Evolutionary conservation across 2,888 invertebrate genomes (phyloP), one percentile per base, ranked within the genome.

Genomic region (Serrognathus titanus): DNA sequence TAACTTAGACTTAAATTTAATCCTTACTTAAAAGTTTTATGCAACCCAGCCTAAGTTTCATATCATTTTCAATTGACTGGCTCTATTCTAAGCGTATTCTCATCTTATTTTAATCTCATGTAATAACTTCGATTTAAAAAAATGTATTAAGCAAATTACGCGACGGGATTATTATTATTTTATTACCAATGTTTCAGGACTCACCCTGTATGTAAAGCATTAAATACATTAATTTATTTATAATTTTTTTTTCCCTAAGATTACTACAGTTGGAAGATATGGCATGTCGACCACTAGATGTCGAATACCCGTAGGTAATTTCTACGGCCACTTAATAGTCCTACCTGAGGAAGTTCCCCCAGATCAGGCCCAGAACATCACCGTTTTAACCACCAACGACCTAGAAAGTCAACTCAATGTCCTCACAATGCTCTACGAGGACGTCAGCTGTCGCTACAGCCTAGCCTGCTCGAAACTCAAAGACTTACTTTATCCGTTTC

Each of bases 211-310:
- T 3, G 3, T 3, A 16, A 16, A 16, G 16, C 16, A 16, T 16
- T 16, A 16, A 16, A 3, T 16, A 16, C 3, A 3, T 16, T 16
- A 3, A 16, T 16, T 16, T 16, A 16, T 3, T 16, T 16, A 3
- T 16, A 16, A 16, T 40, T 16, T n/a, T 40, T 50, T 45, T 51
- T 31, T 12, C 41, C 62, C 75, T 40, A 72, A 92, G 90, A 90
- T 95, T 59, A 95, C 94, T 36, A 91, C 92, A 1, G 92, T 94
- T 64, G 95, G 94, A 8, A 85, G 94, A 9, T 94, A 94, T 71
- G 94, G 94, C 46, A 93, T 94, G 90, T 89, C 92, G 20, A 89
- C 93, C 0, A 90, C 92, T 53, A 86, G 92, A 66, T 94, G 94
- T 70, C 88, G 91, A 78, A 93, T 96, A 61, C 94, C 95, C 0